phyloP scores from a whole-genome alignment of 2,113 vertebrate species.

The Merops nubicus region DNA sequence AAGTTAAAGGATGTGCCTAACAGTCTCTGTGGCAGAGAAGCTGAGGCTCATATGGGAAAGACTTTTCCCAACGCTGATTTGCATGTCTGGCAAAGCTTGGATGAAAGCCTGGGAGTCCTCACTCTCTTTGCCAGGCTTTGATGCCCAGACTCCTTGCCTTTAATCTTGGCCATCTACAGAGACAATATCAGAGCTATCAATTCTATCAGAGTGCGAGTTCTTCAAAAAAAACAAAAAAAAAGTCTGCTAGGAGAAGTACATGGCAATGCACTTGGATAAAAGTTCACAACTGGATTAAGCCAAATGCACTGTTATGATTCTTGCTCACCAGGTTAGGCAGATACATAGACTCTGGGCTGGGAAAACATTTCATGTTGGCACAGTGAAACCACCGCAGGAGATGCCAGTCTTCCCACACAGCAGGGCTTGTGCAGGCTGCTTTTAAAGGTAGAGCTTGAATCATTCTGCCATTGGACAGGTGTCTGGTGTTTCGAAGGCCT shows the following conservation, averaged over 20 bases:
- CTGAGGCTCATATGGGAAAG: not conserved
- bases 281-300: not conserved
- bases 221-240: not conserved
- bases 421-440: not conserved
- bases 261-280: not conserved
- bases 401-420: not conserved
- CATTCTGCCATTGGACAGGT: not conserved
- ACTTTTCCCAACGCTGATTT: constrained; percentile 11
- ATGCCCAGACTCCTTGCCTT: not conserved
- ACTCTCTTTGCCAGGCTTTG: not conserved
- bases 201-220: not conserved
- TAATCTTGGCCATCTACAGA: not conserved
- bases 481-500: not conserved
- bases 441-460: not conserved
- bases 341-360: not conserved
- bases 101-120: not conserved
- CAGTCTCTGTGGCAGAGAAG: not conserved
- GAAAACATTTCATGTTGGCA: not conserved
- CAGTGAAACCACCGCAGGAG: not conserved
- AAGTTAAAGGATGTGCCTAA: not conserved
- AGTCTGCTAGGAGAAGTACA: not conserved
- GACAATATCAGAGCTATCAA: not conserved
- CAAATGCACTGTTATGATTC: not conserved
- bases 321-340: not conserved
- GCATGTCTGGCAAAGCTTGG: constrained; percentile 11